Evolutionary conservation across 2,888 invertebrate genomes (phyloP).

Genomic region (Acanthosepion esculentum): DNA sequence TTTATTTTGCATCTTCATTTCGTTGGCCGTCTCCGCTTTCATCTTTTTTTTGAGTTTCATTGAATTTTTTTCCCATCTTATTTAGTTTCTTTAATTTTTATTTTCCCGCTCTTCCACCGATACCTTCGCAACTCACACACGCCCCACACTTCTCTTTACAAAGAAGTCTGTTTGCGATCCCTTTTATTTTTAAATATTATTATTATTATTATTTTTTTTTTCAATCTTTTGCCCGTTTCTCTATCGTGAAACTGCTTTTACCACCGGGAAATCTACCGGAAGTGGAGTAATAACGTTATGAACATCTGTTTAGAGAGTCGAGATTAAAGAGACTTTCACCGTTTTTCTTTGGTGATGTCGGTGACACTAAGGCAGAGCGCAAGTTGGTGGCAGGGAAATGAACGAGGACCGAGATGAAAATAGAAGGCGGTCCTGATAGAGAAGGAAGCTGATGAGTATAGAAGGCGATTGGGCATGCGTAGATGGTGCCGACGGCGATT

Average conservation of each 20-base stretch:
- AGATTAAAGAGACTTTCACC: background rate
- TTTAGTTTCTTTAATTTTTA: background rate
- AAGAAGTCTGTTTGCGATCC: background rate
- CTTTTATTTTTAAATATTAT: background rate
- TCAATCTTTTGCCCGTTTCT: background rate
- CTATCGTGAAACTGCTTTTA: conserved; percentile 12
- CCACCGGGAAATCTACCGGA: conserved; percentile 33
- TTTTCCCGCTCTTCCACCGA: background rate
- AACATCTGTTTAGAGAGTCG: conserved; percentile 11
- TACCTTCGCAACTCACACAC: too few relatives aligned
- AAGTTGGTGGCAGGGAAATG: background rate
- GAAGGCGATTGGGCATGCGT: conserved; percentile 13
- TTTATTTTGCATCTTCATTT: background rate
- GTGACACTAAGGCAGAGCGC: background rate
- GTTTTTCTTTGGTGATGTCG: conserved; percentile 33
- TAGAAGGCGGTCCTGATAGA: background rate
- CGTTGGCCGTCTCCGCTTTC: background rate
- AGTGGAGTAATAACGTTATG: background rate
- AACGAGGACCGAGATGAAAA: background rate
- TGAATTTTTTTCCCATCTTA: too few relatives aligned
- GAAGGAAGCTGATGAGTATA: too few relatives aligned
- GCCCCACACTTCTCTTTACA: background rate
- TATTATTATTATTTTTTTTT: background rate
- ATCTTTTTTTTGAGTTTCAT: background rate
- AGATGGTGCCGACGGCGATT: background rate